A percentile compares a stretch with the other conserved stretches of the same genome.
Evolutionary conservation across 1,140 invertebrate species (phyloP).

Genomic region (Battus philenor): DNA sequence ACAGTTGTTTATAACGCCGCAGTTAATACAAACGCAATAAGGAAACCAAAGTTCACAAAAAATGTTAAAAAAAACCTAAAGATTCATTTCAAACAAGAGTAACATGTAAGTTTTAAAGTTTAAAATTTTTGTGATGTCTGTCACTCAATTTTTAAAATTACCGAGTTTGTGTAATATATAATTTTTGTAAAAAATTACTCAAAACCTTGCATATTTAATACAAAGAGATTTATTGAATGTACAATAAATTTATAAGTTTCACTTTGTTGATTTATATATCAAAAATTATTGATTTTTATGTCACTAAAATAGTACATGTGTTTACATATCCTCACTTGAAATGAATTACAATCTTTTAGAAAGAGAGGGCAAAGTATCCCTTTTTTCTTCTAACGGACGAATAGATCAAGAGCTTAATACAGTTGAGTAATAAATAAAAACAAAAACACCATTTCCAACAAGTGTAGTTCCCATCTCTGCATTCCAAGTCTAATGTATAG

Average conservation of each 20-base stretch:
- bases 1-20: conserved; percentile 47
- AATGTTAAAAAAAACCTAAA: conserved; percentile 3
- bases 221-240: no score
- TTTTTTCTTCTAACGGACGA: conserved; percentile 47
- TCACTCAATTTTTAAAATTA: no score
- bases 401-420: conserved; percentile 34
- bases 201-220: no score
- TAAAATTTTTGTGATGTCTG: no score
- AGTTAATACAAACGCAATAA: conserved; percentile 33
- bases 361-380: conserved; percentile 17
- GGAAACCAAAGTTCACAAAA: conserved; percentile 25
- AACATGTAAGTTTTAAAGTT: no score
- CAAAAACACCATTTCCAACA: conserved; percentile 13
- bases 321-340: conserved; percentile 3
- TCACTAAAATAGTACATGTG: neutral
- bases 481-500: conserved; percentile 1
- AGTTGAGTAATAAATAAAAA: conserved; percentile 28
- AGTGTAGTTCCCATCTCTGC: conserved; percentile 5
- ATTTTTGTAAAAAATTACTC: no score
- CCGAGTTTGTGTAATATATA: no score
- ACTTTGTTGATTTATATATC: no score
- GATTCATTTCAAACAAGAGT: conserved; percentile 14
- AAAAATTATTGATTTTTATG: no score
- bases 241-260: no score
- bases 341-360: conserved; percentile 3